Base-by-base conservation (phyloP, 2,113 vertebrate species). In the Glareola pratincola region DNA sequence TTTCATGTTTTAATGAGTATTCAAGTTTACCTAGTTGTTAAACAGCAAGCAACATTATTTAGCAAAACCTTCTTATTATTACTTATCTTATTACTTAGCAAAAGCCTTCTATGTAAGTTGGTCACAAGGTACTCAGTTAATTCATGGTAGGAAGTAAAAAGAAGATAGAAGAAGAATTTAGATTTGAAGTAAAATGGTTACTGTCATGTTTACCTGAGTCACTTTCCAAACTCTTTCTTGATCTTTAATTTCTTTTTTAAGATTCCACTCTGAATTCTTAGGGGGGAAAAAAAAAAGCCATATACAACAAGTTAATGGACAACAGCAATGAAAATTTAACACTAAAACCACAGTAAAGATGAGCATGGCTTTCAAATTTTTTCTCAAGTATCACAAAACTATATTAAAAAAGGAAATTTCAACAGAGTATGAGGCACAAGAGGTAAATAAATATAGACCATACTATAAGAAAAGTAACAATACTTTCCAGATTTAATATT, bases 151-250 rank as follows among this genome's bases (percentile, higher is more conserved):
- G 51, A 95, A 63, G 60, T 91, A 88, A 95, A 95, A 91, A 66
- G 83, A 57, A 80, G 72, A 67, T 48, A 68, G 89, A 93, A 96
- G 29, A 36, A 94, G 8, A 94, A 83, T 74, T 68, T 86, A 93
- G 64, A 95, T 81, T 81, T 86, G 17, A 91, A 94, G 78, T 68
- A 77, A 77, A 90, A n/a, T 26, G 29, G 15, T 54, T 79, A 48
- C 34, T 77, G 9, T 85, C 57, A 63, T 26, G 16, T 72, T 98
- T 98, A 98, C 98, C 97, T 97, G 97, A 67, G 83, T 85, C 10
- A 67, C 22, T 41, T 96, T 50, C 43, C 76, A 91, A 68, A 73
- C 3, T 89, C 74, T 23, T 45, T 96, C 71, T 95, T 96, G 48
- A 45, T 64, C 30, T 89, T 88, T 85, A 82, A 85, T 96, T 71